Conservation (phyloP, 2,113 vertebrate genomes). For the Macroglossus sobrinus region DNA sequence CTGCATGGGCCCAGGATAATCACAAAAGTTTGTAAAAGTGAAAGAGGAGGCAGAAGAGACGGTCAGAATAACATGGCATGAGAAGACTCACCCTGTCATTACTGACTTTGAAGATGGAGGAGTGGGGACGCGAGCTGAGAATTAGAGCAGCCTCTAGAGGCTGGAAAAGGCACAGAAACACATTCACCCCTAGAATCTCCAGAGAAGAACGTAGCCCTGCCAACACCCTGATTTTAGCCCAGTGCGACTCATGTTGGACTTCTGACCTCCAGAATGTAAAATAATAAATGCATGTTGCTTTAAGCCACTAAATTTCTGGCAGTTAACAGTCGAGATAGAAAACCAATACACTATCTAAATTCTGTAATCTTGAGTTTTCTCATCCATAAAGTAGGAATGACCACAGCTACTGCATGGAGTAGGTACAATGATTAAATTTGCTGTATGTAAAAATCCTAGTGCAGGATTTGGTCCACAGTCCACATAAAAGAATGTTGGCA, state of each 20-base stretch:
- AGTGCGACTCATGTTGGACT: background rate
- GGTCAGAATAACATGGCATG: background rate
- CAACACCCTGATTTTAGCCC: background rate
- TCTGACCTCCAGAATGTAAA: background rate
- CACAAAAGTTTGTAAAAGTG: background rate
- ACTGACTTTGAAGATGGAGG: background rate
- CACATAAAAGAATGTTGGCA: background rate
- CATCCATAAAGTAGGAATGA: background rate
- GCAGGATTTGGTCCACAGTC: background rate
- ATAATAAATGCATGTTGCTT: background rate
- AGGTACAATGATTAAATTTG: background rate
- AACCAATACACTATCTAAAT: background rate
- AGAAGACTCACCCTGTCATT: background rate
- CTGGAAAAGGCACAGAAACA: background rate
- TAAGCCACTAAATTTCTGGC: background rate
- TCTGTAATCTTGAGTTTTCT: background rate
- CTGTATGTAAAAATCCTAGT: background rate
- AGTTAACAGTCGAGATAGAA: background rate
- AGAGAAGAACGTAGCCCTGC: background rate
- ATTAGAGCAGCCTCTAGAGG: background rate
- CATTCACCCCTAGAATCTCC: background rate
- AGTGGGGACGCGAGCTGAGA: background rate
- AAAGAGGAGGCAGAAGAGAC: background rate
- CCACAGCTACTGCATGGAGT: background rate
- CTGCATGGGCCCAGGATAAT: background rate